Percentiles rank a stretch among this genome's conserved stretches.
Conservation (phyloP, 2,113 vertebrate genomes). For the Syngnathus scovelli region DNA sequence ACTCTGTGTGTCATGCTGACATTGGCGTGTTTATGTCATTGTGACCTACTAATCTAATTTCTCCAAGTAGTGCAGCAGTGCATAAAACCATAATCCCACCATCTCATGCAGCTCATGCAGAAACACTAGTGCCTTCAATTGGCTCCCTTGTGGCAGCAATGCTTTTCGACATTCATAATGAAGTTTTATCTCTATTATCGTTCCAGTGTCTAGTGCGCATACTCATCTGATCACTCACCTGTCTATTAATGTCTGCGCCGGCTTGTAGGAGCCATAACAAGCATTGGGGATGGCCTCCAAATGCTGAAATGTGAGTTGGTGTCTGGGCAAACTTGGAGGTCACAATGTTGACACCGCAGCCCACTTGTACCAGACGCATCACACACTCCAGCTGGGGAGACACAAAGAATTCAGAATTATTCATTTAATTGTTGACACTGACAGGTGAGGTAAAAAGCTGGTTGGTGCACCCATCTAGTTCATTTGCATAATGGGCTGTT, state of each 20-base stretch:
- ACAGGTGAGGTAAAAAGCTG: not conserved
- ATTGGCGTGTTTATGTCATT: slow-evolving; percentile 45
- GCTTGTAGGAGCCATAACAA: slow-evolving; percentile 93
- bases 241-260: slow-evolving; percentile 93
- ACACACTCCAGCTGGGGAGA: slow-evolving; percentile 88
- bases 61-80: slow-evolving; percentile 31
- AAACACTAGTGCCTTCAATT: not conserved
- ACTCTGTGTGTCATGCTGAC: slow-evolving; percentile 19
- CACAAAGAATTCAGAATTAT: slow-evolving; percentile 1
- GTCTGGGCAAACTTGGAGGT: slow-evolving; percentile 96
- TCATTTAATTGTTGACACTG: not conserved
- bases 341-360: slow-evolving; percentile 83
- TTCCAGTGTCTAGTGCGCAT: not conserved
- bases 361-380: slow-evolving; percentile 86
- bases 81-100: slow-evolving; percentile 26
- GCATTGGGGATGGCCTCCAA: slow-evolving; percentile 95
- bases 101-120: not conserved
- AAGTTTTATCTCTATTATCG: not conserved
- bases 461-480: not conserved
- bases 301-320: slow-evolving; percentile 93
- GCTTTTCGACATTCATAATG: not conserved
- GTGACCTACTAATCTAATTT: slow-evolving; percentile 65
- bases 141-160: not conserved
- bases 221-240: slow-evolving; percentile 68
- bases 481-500: not conserved